These are phyloP conservation scores for Platycnemis pennipes DNA, from an alignment of 2,888 invertebrate species.

Conservation along the genomic window DNA sequence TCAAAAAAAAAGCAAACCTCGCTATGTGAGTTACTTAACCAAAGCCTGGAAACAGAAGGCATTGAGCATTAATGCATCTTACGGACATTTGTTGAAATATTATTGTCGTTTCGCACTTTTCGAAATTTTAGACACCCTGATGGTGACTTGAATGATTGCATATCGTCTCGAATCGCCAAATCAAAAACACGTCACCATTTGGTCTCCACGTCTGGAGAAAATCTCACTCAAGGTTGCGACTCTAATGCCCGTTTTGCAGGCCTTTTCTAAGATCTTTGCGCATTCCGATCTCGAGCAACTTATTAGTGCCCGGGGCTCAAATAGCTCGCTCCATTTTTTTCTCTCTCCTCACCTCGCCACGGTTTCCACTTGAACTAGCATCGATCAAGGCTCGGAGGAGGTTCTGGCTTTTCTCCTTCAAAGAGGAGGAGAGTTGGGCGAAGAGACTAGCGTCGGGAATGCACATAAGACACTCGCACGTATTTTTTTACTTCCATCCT, in stretches of 20 bases:
- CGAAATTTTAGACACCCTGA: background rate
- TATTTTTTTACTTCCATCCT: background rate
- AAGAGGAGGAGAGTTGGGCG: background rate
- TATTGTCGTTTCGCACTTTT: background rate
- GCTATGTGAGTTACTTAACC: background rate
- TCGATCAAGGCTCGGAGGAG: conserved; percentile 9
- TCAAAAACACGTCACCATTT: background rate
- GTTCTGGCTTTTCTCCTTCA: conserved; percentile 12
- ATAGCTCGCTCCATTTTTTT: conserved; percentile 35
- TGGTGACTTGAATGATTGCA: background rate
- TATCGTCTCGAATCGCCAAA: background rate
- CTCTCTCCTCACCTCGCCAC: background rate
- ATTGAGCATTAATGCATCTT: background rate
- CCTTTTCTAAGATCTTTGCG: background rate
- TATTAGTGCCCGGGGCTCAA: conserved; percentile 3
- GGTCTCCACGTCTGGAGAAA: background rate
- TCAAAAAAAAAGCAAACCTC: background rate
- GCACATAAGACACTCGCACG: background rate
- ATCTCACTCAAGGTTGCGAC: conserved; percentile 28
- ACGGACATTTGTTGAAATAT: background rate
- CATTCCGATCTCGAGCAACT: conserved; percentile 19
- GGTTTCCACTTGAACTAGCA: conserved; percentile 42
- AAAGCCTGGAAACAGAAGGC: background rate
- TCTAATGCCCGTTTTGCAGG: background rate
- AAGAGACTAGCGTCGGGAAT: too few species aligned